Percentiles rank a stretch among this genome's conserved stretches.
phyloP scores from a whole-genome alignment of 2,797 vertebrate genomes.

The Labeo calbasu region DNA sequence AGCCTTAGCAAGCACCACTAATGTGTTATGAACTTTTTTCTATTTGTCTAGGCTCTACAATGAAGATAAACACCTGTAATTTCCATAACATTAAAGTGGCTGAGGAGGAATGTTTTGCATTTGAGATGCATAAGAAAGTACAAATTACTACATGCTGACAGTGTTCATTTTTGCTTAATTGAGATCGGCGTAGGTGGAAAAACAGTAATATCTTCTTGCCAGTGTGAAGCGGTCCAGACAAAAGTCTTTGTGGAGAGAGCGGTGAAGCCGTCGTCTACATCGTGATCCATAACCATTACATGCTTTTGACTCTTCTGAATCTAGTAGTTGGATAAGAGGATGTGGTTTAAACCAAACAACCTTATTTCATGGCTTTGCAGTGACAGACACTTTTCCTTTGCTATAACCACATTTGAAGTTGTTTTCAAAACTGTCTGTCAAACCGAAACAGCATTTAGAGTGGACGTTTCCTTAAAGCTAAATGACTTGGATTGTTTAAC shows the following conservation, averaged over 20 bases:
- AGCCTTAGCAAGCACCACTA: background rate
- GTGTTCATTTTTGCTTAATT: conserved; percentile 19
- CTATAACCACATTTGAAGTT: background rate
- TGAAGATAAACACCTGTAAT: conserved; percentile 5
- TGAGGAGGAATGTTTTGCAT: background rate
- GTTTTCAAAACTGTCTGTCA: background rate
- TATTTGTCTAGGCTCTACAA: conserved; percentile 7
- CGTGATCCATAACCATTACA: conserved; percentile 9
- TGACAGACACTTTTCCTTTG: background rate
- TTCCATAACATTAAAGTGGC: background rate
- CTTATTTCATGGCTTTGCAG: conserved; percentile 12
- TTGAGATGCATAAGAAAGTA: background rate
- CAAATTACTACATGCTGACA: conserved; percentile 11
- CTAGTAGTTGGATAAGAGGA: conserved; percentile 4
- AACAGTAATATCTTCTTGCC: background rate
- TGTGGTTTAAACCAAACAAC: background rate
- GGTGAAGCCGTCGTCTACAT: background rate
- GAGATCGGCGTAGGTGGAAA: conserved; percentile 30
- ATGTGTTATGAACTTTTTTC: background rate
- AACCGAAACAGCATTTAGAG: background rate
- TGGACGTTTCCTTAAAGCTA: background rate
- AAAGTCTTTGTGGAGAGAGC: conserved; percentile 1
- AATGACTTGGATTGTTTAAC: background rate
- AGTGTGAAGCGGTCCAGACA: background rate
- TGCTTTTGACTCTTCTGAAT: background rate